A percentile compares a stretch with the other conserved stretches of the same genome.
Conservation (phyloP, 2,888 invertebrate species). For the Erpobdella octoculata region DNA sequence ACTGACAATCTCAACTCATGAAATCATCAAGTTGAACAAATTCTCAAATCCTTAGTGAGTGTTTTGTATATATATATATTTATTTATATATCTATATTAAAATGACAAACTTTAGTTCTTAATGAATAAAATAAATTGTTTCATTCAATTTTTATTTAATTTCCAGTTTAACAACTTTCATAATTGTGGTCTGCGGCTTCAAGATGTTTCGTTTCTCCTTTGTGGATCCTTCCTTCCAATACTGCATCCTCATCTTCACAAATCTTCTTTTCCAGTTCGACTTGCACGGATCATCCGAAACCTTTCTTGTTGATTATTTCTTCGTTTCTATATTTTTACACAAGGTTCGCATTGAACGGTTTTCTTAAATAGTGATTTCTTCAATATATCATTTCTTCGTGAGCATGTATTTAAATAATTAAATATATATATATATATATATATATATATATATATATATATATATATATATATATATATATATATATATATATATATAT, state of each 20-base stretch:
- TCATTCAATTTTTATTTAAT: no score
- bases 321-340: conserved; percentile 76
- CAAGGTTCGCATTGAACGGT: conserved; percentile 59
- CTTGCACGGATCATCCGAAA: conserved; percentile 67
- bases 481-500: no score
- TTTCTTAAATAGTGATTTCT: background rate
- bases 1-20: conserved; percentile 73
- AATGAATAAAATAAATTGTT: no score
- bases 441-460: no score
- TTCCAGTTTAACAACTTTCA: conserved; percentile 63
- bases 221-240: conserved; percentile 82
- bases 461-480: no score
- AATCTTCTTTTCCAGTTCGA: conserved; percentile 80
- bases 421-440: no score
- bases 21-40: conserved; percentile 61
- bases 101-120: background rate
- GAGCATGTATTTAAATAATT: no score
- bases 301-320: conserved; percentile 85
- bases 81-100: background rate
- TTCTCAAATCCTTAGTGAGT: conserved; percentile 59
- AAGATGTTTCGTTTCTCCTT: conserved; percentile 78
- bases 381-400: no score
- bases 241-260: conserved; percentile 80
- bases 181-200: conserved; percentile 75
- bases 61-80: background rate